Base-by-base conservation (phyloP, 2,113 vertebrate species). In the Isichthys henryi region DNA sequence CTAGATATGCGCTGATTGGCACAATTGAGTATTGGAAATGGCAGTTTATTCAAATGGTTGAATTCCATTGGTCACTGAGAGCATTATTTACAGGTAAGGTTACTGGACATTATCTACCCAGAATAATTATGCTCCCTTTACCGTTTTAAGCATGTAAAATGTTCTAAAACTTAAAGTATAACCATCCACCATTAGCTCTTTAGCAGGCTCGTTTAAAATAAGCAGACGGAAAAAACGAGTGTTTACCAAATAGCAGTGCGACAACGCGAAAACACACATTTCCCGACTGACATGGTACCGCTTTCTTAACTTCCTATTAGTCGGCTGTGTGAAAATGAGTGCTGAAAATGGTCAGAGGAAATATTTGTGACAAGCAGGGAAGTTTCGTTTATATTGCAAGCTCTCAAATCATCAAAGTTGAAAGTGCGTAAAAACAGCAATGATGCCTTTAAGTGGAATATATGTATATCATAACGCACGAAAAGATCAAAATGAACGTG, bases 1-100 rank as follows among this genome's bases (percentile, higher is more conserved):
- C 92, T 91, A 91, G 89, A 90, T 90, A 91, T 90, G 52, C 82
- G 58, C 91, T 96, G 97, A 97, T 97, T 97, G 97, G 94, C 97
- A 96, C 93, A 89, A 94, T 94, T 91, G 92, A 93, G 88, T 89
- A 95, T 95, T 96, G 96, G 95, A 97, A 96, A 97, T 97, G 97
- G 97, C 96, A 97, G 96, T 94, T 94, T 93, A 92, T 93, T 94
- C 93, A 93, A 93, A 93, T 94, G 95, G 93, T 93, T 91, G 92
- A 92, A 90, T 94, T 92, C 96, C 96, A 98, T 98, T 98, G 98
- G 98, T 92, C 93, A 91, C 90, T 88, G 58, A 89, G 90, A 94
- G 92, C 91, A 92, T 94, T 93, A 94, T 94, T 95, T 95, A 94
- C 97, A 97, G 97, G 96, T 97, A 96, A 94, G 93, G 91, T 92